phyloP scores from a whole-genome alignment of 2,113 vertebrate genomes.

The Nansenia antarctica region DNA sequence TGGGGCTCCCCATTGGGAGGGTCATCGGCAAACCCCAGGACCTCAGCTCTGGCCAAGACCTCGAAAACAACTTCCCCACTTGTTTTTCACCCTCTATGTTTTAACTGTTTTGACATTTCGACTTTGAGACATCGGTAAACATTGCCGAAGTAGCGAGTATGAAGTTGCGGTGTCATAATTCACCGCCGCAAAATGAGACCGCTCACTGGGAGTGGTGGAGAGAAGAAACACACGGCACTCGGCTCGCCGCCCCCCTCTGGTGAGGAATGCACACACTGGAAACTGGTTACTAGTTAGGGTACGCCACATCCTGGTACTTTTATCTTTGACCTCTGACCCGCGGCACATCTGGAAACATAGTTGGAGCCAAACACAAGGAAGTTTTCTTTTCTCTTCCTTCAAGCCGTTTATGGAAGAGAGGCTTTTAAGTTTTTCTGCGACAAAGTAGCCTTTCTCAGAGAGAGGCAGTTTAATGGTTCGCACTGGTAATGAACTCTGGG shows the following conservation, averaged over 20 bases:
- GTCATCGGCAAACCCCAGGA: conserved; percentile 40
- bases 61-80: conserved; percentile 59
- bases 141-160: conserved; percentile 69
- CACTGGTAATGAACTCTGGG: conserved; percentile 80
- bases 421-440: conserved; percentile 59
- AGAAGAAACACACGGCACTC: conserved; percentile 78
- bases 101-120: conserved; percentile 73
- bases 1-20: conserved; percentile 22
- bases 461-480: conserved; percentile 71
- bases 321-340: conserved; percentile 90
- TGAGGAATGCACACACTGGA: conserved; percentile 81
- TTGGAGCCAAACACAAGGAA: conserved; percentile 85
- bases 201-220: conserved; percentile 76
- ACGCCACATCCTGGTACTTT: conserved; percentile 93
- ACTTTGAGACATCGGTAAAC: conserved; percentile 73
- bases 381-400: conserved; percentile 86
- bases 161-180: conserved; percentile 82
- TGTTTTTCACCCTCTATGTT: conserved; percentile 63
- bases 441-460: conserved; percentile 57
- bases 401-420: conserved; percentile 74
- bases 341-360: conserved; percentile 95
- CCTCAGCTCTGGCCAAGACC: conserved; percentile 33
- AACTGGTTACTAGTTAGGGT: conserved; percentile 73
- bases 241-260: conserved; percentile 80
- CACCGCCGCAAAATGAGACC: conserved; percentile 80